Conservation (phyloP, 1,140 invertebrate genomes). For the Aphis craccivora region DNA sequence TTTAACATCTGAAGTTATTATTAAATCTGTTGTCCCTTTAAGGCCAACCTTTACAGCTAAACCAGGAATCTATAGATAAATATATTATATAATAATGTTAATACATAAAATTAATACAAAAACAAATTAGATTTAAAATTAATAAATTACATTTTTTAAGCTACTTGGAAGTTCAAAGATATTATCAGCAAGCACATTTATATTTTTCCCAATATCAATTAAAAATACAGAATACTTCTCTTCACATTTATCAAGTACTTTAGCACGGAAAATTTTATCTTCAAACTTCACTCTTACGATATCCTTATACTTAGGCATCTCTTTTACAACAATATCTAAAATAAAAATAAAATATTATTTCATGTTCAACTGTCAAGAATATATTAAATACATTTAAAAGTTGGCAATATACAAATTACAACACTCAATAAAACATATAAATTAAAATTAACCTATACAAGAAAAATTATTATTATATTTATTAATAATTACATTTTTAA, state of each 20-base stretch:
- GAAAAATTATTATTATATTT: too few relatives aligned
- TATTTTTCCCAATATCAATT: conserved; percentile 33
- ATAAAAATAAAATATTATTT: background rate
- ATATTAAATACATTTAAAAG: background rate
- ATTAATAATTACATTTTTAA: too few relatives aligned
- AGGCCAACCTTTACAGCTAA: conserved; percentile 38
- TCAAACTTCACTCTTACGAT: conserved; percentile 47
- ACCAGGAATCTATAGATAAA: conserved; percentile 42
- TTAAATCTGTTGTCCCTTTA: background rate
- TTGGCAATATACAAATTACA: background rate
- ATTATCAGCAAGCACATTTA: background rate
- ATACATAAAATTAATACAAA: background rate
- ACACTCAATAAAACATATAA: background rate
- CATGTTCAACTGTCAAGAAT: background rate
- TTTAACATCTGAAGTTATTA: background rate
- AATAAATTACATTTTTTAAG: conserved; percentile 5
- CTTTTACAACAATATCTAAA: background rate
- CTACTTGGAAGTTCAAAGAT: conserved; percentile 26
- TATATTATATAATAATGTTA: too few relatives aligned
- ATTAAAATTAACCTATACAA: too few relatives aligned
- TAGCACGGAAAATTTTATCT: background rate
- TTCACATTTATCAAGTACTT: background rate
- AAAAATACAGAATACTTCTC: conserved; percentile 10
- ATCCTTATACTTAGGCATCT: background rate
- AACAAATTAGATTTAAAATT: background rate